Evolutionary conservation across 2,113 vertebrate genomes (phyloP).

Genomic region (Saccopteryx leptura): DNA sequence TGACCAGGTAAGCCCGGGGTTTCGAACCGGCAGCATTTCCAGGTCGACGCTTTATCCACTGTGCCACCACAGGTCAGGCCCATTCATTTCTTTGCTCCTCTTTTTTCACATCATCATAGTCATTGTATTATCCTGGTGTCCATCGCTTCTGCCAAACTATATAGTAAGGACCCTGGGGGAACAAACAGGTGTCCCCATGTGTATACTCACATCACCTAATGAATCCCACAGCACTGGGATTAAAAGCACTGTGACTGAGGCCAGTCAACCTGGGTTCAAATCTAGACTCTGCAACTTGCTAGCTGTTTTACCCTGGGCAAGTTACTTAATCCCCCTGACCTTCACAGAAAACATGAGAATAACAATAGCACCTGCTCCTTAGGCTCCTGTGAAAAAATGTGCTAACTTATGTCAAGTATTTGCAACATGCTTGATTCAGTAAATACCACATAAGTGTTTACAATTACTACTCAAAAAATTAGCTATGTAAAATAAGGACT

Average conservation of each 20-base stretch:
- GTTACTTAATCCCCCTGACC: neutral
- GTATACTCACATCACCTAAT: neutral
- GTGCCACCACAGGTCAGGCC: no score
- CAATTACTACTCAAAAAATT: neutral
- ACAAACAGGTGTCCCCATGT: neutral
- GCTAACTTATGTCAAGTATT: neutral
- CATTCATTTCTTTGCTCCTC: neutral
- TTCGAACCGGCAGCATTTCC: no score
- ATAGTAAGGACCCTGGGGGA: neutral
- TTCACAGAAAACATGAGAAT: neutral
- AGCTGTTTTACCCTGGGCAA: no score
- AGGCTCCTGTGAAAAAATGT: neutral
- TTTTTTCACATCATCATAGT: conserved; percentile 4
- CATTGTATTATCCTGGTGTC: neutral
- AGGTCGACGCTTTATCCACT: no score
- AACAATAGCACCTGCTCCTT: neutral
- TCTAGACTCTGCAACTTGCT: neutral
- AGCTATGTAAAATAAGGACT: neutral
- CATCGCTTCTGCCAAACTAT: neutral
- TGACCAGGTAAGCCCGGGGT: no score
- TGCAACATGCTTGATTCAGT: neutral
- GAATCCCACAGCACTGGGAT: neutral
- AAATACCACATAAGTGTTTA: neutral
- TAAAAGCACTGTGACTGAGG: neutral
- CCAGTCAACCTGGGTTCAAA: neutral